phyloP scores from a whole-genome alignment of 2,888 invertebrate species.

The Coremacera marginata region DNA sequence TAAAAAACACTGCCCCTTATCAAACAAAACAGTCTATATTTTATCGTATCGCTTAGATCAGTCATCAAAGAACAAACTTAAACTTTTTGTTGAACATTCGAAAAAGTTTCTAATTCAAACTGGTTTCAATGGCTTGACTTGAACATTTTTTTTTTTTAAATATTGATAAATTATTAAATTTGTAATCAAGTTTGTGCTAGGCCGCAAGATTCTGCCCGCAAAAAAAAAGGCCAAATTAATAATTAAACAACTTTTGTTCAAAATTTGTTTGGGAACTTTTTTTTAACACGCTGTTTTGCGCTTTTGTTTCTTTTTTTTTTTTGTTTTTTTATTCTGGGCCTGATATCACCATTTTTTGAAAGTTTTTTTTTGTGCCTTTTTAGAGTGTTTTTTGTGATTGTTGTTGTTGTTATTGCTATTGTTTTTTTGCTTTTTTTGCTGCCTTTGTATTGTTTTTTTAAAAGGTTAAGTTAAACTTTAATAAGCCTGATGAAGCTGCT shows the following conservation, averaged over 20 bases:
- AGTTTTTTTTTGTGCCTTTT: neutral
- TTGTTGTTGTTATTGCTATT: conserved; percentile 3
- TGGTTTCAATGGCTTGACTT: too few species aligned
- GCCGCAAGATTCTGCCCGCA: neutral
- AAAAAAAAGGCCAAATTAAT: neutral
- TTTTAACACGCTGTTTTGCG: neutral
- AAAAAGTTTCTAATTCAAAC: too few species aligned
- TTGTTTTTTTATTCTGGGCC: neutral
- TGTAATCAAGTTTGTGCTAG: neutral
- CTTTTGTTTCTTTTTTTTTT: neutral
- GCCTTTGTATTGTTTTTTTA: neutral
- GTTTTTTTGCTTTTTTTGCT: neutral
- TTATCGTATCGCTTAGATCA: neutral
- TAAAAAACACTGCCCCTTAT: too few species aligned
- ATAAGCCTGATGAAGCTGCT: neutral
- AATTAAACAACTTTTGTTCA: conserved; percentile 13
- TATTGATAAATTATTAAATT: neutral
- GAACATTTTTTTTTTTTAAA: neutral
- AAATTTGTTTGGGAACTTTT: neutral
- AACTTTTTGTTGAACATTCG: neutral
- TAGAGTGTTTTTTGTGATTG: neutral
- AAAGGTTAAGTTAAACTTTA: neutral
- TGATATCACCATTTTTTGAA: neutral
- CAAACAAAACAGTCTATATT: neutral
- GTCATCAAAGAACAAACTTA: neutral